phyloP scores from a whole-genome alignment of 2,113 vertebrate genomes.

The Eurystomus gularis region DNA sequence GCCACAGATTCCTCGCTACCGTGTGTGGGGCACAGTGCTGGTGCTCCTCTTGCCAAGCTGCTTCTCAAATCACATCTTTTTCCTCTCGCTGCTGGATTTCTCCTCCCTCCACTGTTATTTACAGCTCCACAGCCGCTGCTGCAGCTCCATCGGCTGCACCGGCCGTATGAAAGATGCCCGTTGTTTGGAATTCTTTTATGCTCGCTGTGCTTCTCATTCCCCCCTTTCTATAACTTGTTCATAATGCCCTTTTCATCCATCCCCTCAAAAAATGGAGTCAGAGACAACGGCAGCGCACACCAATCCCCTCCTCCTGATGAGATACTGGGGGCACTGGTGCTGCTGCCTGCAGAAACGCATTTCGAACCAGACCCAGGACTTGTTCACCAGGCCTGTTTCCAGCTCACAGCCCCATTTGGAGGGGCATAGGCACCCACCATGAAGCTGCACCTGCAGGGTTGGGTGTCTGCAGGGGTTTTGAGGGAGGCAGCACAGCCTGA shows the following conservation, averaged over 20 bases:
- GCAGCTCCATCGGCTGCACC: not conserved
- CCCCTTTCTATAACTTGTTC: fast-evolving
- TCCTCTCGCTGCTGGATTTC: fast-evolving
- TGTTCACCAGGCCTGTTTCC: not conserved
- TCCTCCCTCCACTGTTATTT: not conserved
- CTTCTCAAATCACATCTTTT: fast-evolving
- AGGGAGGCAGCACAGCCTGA: no score
- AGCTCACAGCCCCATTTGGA: not conserved
- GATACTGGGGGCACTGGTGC: not conserved
- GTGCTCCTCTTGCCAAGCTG: not conserved
- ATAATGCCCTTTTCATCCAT: not conserved
- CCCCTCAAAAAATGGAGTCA: not conserved
- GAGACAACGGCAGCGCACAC: no score
- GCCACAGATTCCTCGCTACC: not conserved
- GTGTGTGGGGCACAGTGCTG: not conserved
- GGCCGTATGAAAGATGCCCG: not conserved
- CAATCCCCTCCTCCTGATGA: not conserved
- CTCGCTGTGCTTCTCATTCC: fast-evolving
- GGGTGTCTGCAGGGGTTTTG: fast-evolving
- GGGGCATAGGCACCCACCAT: not conserved
- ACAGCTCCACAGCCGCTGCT: not conserved
- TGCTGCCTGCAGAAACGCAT: fast-evolving
- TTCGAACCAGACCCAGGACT: fast-evolving
- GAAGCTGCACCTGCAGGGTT: not conserved
- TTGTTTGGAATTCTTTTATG: not conserved